A percentile compares a stretch with the other conserved stretches of the same genome.
These are phyloP conservation scores for Siniperca undulata DNA, from an alignment of 2,797 vertebrate genomes.

Conservation along the genomic window DNA sequence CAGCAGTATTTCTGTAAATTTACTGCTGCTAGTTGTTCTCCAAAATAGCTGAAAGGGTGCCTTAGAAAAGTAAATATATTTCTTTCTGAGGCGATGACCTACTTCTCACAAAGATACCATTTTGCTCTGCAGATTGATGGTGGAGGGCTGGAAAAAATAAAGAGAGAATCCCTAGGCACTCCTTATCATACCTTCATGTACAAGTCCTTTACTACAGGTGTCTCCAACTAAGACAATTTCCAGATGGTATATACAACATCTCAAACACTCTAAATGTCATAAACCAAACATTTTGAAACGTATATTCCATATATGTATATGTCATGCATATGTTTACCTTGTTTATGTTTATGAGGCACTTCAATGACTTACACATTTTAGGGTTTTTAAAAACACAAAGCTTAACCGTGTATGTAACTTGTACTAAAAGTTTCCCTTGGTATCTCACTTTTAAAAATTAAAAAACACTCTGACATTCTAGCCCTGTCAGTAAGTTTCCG, in stretches of 20 bases:
- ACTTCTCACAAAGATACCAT: slow-evolving; percentile 50
- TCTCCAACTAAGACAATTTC: slow-evolving; percentile 11
- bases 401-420: slow-evolving; percentile 1
- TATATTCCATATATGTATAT: slow-evolving; percentile 1
- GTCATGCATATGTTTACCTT: slow-evolving; percentile 7
- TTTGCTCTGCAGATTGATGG: slow-evolving; percentile 34
- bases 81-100: slow-evolving; percentile 42
- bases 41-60: slow-evolving; percentile 45
- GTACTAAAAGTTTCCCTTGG: neutral
- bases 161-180: slow-evolving; percentile 21
- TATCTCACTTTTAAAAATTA: slow-evolving; percentile 5
- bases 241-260: slow-evolving; percentile 16
- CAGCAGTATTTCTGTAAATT: slow-evolving; percentile 47
- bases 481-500: neutral
- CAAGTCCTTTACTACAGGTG: slow-evolving; percentile 15
- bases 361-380: neutral
- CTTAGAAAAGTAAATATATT: slow-evolving; percentile 42
- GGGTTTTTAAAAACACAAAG: neutral
- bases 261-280: slow-evolving; percentile 21
- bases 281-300: neutral
- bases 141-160: neutral
- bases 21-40: slow-evolving; percentile 30
- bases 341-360: slow-evolving; percentile 52
- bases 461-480: neutral
- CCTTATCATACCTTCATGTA: slow-evolving; percentile 42